phyloP scores from a whole-genome alignment of 2,113 vertebrate species.

The Riparia riparia region DNA sequence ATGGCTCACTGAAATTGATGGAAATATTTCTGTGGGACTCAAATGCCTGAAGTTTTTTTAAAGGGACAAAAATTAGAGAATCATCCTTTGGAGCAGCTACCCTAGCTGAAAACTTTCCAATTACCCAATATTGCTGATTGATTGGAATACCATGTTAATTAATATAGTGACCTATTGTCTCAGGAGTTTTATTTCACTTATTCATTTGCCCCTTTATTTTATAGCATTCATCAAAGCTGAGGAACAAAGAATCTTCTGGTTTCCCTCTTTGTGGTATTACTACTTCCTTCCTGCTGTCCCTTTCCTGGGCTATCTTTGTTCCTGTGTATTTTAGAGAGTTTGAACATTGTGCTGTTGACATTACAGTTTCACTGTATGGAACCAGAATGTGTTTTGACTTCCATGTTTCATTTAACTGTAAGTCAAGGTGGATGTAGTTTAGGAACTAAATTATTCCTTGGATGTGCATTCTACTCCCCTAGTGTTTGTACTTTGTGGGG shows the following conservation, averaged over 20 bases:
- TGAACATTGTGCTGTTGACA: background rate
- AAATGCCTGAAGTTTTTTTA: constrained; percentile 10
- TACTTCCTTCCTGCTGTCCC: background rate
- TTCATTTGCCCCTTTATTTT: background rate
- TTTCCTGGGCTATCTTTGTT: background rate
- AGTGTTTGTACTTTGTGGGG: background rate
- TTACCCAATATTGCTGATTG: background rate
- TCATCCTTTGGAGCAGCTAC: background rate
- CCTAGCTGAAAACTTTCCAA: constrained; percentile 23
- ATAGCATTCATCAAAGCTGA: background rate
- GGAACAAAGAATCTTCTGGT: background rate
- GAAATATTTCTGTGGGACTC: constrained; percentile 2
- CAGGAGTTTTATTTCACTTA: background rate
- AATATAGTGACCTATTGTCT: background rate
- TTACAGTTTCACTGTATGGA: background rate
- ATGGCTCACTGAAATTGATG: background rate
- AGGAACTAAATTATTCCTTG: background rate
- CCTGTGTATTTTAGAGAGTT: background rate
- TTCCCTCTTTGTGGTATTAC: background rate
- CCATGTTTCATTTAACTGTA: background rate
- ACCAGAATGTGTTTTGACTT: background rate
- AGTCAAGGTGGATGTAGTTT: background rate
- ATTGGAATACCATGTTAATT: constrained; percentile 27
- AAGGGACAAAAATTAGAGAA: constrained; percentile 8
- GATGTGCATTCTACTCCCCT: background rate